Evolutionary conservation across 2,113 vertebrate genomes (phyloP), one percentile per base, ranked within the genome.

Genomic region (Phaethornis superciliosus): DNA sequence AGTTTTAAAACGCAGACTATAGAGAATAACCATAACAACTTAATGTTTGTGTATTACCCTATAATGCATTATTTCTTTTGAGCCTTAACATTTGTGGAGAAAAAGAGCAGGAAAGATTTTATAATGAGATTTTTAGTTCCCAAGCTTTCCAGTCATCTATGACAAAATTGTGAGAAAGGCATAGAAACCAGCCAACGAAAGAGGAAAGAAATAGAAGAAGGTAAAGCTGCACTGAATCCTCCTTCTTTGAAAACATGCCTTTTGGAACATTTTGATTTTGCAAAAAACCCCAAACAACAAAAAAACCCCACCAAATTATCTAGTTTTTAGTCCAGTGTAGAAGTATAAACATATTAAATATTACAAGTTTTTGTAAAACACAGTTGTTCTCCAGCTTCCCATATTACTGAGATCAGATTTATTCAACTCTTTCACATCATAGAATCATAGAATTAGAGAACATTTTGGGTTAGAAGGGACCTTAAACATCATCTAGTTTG

Each of bases 31-130:
- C 20, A 37, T 15, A 85, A 83, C 6, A 62, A 44, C 82, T 92
- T 69, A 9, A 26, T 55, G 12, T 68, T 3, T 2, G 5, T 81
- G 23, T 76, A 21, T 68, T 52, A 92, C 13, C 72, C 75, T 52
- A 35, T 9, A 42, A 44, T 12, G 8, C 2, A 35, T 46, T 87
- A 6, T 63, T 60, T 69, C 4, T 23, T 81, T 81, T 64, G 30
- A 84, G 8, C 15, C 0, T 2, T n/a, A 76, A 76, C 2, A 30
- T 51, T 67, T 46, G 2, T 32, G 4, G 6, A 12, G 9, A 5
- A 15, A 80, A 68, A 68, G 17, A 2, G 7, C 2, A 1, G 5
- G 15, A 33, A 55, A 32, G 0, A 6, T 72, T 91, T 77, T 47
- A 8, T 44, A 59, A 40, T 37, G 17, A 74, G 8, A 28, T 5